phyloP scores from a whole-genome alignment of 2,888 invertebrate genomes.

The Rhyacophila evoluta region DNA sequence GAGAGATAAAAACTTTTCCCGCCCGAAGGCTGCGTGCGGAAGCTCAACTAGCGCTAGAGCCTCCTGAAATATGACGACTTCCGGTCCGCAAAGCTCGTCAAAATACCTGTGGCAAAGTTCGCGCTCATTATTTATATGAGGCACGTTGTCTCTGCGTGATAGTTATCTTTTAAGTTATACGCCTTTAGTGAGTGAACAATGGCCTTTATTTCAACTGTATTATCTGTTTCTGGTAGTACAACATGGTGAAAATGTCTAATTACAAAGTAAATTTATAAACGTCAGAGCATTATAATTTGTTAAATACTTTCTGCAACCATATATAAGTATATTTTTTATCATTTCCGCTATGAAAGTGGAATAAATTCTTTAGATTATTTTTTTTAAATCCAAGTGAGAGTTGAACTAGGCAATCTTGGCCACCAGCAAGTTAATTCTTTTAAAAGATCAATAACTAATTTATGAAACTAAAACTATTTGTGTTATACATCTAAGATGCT shows the following conservation, averaged over 20 bases:
- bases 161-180: constrained; percentile 34
- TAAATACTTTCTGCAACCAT: no score
- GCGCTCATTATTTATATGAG: constrained; percentile 32
- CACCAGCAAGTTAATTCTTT: no score
- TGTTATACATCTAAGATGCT: no score
- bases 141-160: constrained; percentile 30
- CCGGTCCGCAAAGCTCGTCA: constrained; percentile 47
- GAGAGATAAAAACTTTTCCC: constrained; percentile 51
- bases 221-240: neutral
- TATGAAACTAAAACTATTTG: no score
- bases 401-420: no score
- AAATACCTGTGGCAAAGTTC: constrained; percentile 46
- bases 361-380: no score
- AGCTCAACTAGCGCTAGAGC: constrained; percentile 32
- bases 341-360: no score
- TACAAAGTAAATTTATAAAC: neutral
- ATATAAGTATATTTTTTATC: no score
- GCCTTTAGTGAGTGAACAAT: constrained; percentile 1
- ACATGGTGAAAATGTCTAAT: neutral
- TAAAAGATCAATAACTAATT: no score
- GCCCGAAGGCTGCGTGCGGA: constrained; percentile 23
- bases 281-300: no score
- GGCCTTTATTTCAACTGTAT: neutral
- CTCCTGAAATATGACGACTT: constrained; percentile 53
- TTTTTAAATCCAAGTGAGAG: no score